These are phyloP conservation scores for Trichogramma evanescens DNA, from an alignment of 2,888 invertebrate genomes.

Conservation along the genomic window DNA sequence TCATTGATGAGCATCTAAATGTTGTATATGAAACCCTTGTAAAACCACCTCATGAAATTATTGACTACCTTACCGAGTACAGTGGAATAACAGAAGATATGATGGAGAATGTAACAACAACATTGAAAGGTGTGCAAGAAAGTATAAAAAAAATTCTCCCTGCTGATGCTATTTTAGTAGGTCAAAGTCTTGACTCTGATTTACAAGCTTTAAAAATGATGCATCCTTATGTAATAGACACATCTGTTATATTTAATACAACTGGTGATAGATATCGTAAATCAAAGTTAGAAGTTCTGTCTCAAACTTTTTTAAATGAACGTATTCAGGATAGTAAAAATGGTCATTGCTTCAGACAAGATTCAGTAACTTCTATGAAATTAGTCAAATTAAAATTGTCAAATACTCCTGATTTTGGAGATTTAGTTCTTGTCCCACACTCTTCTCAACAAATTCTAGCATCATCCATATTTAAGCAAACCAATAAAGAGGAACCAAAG, in stretches of 20 bases:
- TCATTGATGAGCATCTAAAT: constrained; percentile 73
- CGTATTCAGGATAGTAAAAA: constrained; percentile 62
- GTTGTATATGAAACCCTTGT: constrained; percentile 80
- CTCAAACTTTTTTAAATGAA: constrained; percentile 69
- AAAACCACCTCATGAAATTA: constrained; percentile 74
- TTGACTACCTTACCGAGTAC: constrained; percentile 75
- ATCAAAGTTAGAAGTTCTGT: constrained; percentile 73
- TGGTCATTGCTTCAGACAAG: constrained; percentile 81
- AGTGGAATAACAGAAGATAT: constrained; percentile 76
- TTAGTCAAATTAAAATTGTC: constrained; percentile 79
- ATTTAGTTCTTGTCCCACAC: constrained; percentile 60
- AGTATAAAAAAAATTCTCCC: constrained; percentile 69
- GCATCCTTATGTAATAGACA: constrained; percentile 96
- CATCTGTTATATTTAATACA: constrained; percentile 77
- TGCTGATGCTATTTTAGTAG: constrained; percentile 85
- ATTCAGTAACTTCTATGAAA: constrained; percentile 78
- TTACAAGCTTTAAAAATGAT: constrained; percentile 87
- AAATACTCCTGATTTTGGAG: constrained; percentile 70
- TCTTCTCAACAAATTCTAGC: constrained; percentile 31
- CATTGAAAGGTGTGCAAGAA: constrained; percentile 72
- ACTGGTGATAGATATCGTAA: constrained; percentile 72
- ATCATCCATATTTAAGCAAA: too few relatives aligned
- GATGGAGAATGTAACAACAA: constrained; percentile 66
- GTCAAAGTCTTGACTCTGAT: constrained; percentile 88
- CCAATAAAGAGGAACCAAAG: too few relatives aligned